Evolutionary conservation across 1,140 invertebrate species (phyloP).

Genomic region (Archegozetes longisetosus): DNA sequence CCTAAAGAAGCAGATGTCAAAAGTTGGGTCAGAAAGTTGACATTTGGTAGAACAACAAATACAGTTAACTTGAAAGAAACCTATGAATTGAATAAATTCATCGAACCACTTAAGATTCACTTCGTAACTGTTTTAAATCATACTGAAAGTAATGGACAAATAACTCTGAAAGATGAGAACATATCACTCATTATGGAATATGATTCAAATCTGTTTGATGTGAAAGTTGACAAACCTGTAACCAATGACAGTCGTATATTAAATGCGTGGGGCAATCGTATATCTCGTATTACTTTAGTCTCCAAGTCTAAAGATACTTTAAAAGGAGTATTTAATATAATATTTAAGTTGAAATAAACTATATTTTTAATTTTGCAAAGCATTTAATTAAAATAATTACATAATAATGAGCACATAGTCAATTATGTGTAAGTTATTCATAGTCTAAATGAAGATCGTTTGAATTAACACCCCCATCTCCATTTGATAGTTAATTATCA

Average conservation of each 20-base stretch:
- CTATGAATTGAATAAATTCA: neutral
- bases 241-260: neutral
- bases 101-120: neutral
- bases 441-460: no score
- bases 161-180: neutral
- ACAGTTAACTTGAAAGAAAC: neutral
- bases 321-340: neutral
- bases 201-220: neutral
- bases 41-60: neutral
- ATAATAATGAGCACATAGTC: no score
- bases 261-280: neutral
- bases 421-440: no score
- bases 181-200: neutral
- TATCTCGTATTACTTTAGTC: neutral
- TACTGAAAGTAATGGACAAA: neutral
- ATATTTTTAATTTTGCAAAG: no score
- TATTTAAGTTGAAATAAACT: no score
- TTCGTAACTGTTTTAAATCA: neutral
- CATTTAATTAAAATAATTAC: no score
- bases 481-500: no score
- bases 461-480: no score
- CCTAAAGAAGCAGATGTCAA: neutral
- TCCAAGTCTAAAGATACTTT: neutral
- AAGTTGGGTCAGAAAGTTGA: neutral
- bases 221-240: neutral